These are phyloP conservation scores for Brachionus plicatilis DNA, from an alignment of 1,140 invertebrate genomes.

Conservation along the genomic window DNA sequence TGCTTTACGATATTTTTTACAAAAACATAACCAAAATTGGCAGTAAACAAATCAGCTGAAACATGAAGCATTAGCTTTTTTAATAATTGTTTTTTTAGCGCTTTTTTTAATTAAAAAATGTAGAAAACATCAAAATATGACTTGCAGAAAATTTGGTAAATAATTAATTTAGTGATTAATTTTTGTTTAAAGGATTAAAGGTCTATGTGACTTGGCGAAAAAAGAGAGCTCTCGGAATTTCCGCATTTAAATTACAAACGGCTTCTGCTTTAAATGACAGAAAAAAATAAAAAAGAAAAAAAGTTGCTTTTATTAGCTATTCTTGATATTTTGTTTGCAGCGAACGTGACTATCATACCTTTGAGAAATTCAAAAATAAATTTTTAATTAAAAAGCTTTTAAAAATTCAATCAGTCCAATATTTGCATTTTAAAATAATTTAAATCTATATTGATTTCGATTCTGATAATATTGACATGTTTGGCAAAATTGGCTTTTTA, in stretches of 20 bases:
- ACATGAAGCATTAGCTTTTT: not conserved
- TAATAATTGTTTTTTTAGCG: conserved; percentile 27
- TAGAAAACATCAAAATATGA: not conserved
- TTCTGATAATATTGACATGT: conserved; percentile 1
- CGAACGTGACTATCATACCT: not conserved
- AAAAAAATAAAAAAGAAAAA: not conserved
- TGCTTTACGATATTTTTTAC: conserved; percentile 1
- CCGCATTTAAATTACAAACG: not conserved
- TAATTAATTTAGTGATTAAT: conserved; percentile 3
- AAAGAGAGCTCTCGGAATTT: not conserved
- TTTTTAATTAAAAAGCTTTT: not conserved
- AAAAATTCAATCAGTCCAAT: not conserved
- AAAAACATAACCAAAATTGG: not conserved
- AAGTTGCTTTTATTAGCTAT: not conserved
- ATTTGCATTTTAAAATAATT: not conserved
- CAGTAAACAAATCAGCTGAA: not conserved
- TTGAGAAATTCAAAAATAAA: not conserved
- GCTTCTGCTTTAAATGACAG: not conserved
- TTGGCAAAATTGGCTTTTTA: not conserved
- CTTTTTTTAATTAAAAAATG: conserved; percentile 32
- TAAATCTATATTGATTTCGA: not conserved
- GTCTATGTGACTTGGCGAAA: conserved; percentile 2
- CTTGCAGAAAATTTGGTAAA: not conserved
- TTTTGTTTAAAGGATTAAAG: not conserved
- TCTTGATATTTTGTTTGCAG: not conserved